phyloP scores from a whole-genome alignment of 2,797 vertebrate species.

The Antrozous pallidus region DNA sequence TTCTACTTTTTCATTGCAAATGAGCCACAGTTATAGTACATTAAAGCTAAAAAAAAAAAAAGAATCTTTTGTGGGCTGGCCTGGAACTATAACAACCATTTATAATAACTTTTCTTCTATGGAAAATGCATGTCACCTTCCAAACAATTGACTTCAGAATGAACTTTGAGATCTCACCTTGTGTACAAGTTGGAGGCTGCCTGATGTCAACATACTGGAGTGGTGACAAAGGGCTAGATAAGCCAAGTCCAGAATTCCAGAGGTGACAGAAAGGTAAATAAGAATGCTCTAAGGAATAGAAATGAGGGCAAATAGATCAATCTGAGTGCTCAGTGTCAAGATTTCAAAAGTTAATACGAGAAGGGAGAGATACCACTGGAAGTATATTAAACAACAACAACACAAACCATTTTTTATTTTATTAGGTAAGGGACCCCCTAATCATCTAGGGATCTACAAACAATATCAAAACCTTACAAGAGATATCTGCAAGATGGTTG shows the following conservation, averaged over 20 bases:
- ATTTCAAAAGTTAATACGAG: constrained; percentile 52
- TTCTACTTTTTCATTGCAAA: constrained; percentile 53
- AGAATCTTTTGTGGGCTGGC: neutral
- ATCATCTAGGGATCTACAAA: constrained; percentile 34
- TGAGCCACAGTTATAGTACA: constrained; percentile 12
- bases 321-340: constrained; percentile 5
- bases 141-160: constrained; percentile 52
- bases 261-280: constrained; percentile 5
- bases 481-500: neutral
- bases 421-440: neutral
- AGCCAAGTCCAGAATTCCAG: constrained; percentile 29
- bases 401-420: neutral
- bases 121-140: constrained; percentile 56
- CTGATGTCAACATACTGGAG: constrained; percentile 2
- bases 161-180: constrained; percentile 55
- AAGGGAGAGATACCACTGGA: neutral
- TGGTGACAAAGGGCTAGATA: constrained; percentile 42
- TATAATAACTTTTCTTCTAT: constrained; percentile 32
- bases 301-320: constrained; percentile 21
- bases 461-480: neutral
- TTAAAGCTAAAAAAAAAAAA: neutral
- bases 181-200: constrained; percentile 1
- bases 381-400: constrained; percentile 34
- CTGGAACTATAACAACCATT: constrained; percentile 51
- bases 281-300: constrained; percentile 14